Evolutionary conservation across 2,797 vertebrate genomes (phyloP).

Genomic region (Parambassis ranga): DNA sequence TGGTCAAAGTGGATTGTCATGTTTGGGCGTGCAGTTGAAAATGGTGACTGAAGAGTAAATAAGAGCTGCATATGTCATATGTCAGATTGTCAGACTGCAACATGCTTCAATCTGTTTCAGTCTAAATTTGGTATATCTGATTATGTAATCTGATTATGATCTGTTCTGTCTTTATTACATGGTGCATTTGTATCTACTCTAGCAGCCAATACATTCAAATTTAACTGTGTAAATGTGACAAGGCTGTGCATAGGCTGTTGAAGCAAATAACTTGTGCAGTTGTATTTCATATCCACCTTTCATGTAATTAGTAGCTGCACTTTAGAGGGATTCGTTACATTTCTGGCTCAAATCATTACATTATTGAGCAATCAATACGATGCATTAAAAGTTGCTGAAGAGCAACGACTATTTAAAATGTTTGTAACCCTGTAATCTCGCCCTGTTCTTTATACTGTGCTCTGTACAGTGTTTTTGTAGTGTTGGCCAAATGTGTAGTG

Average conservation of each 20-base stretch:
- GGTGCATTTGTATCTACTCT: neutral
- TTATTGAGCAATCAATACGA: slow-evolving; percentile 30
- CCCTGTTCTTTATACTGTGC: no score
- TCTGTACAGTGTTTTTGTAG: no score
- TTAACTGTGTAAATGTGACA: no score
- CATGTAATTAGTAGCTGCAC: slow-evolving; percentile 5
- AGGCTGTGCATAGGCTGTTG: neutral
- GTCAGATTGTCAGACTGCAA: neutral
- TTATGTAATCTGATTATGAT: neutral
- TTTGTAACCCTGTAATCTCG: no score
- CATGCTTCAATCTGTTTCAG: neutral
- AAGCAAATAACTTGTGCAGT: no score
- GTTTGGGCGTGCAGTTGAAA: neutral
- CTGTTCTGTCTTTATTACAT: neutral
- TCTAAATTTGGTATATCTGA: neutral
- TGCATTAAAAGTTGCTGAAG: neutral
- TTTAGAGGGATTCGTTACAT: slow-evolving; percentile 33
- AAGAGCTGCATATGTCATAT: neutral
- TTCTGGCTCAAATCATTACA: slow-evolving; percentile 17
- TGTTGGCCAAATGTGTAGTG: no score
- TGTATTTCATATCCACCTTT: neutral
- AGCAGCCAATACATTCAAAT: no score
- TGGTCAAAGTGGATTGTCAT: neutral
- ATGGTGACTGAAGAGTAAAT: neutral
- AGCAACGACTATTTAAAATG: neutral